phyloP scores from a whole-genome alignment of 2,113 vertebrate species.

The Serilophus lunatus region DNA sequence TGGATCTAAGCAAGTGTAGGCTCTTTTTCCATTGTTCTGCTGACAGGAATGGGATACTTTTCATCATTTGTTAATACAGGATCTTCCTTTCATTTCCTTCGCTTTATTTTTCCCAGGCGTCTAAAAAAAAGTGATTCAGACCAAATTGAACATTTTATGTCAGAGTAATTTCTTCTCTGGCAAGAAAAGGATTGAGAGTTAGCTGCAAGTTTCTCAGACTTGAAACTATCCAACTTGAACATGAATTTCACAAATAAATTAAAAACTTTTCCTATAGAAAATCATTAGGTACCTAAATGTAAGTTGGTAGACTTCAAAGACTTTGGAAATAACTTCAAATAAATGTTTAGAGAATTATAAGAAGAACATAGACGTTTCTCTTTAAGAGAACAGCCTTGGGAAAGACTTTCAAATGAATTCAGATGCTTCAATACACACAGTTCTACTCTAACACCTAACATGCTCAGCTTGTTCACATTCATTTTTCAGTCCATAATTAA shows the following conservation, averaged over 20 bases:
- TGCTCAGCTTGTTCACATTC: fast-evolving
- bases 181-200: background rate
- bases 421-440: background rate
- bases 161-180: background rate
- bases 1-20: background rate
- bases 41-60: background rate
- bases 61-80: background rate
- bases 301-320: background rate
- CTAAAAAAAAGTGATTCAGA: background rate
- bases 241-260: background rate
- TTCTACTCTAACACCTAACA: background rate
- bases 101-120: background rate
- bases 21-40: background rate
- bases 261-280: background rate
- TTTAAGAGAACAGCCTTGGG: background rate
- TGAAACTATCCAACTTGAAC: background rate
- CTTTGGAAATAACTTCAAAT: background rate
- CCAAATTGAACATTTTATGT: background rate
- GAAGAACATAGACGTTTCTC: background rate
- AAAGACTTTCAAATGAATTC: background rate
- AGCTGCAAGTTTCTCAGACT: background rate
- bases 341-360: background rate
- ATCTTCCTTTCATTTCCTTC: background rate
- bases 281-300: background rate
- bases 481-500: background rate